A percentile compares a stretch with the other conserved stretches of the same genome.
These are phyloP conservation scores for Sterrhoptilus dennistouni DNA, from an alignment of 2,113 vertebrate species.

Conservation along the genomic window DNA sequence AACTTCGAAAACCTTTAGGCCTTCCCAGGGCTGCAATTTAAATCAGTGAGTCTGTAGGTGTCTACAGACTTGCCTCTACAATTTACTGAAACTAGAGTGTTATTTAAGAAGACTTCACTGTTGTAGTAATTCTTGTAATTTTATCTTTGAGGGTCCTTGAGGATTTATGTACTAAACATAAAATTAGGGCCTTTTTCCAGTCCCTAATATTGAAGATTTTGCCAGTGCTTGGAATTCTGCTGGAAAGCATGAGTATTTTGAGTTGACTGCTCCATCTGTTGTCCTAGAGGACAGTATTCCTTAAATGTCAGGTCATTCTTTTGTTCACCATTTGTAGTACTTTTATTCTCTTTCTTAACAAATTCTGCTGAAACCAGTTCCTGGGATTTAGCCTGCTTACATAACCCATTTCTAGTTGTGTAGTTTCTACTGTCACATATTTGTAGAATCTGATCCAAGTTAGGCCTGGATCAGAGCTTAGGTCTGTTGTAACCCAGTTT, in stretches of 20 bases:
- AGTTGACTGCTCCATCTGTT: background rate
- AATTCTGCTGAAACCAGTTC: background rate
- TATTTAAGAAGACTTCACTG: background rate
- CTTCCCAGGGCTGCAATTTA: background rate
- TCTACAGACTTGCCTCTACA: background rate
- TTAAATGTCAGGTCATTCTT: background rate
- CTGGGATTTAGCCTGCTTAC: background rate
- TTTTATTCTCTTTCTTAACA: background rate
- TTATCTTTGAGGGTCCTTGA: background rate
- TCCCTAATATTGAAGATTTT: background rate
- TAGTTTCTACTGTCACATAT: background rate
- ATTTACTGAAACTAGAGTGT: background rate
- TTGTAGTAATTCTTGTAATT: background rate
- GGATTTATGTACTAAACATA: background rate
- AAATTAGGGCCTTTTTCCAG: background rate
- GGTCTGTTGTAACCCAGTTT: background rate
- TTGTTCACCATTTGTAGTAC: background rate
- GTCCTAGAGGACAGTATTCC: background rate
- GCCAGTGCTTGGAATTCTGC: background rate
- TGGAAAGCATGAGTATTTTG: background rate
- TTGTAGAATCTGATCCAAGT: background rate
- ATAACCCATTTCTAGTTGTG: background rate
- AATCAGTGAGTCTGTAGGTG: background rate
- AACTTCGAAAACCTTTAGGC: background rate
- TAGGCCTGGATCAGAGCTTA: background rate